Conservation (phyloP, 2,888 invertebrate species). For the Caenorhabditis virilis region DNA sequence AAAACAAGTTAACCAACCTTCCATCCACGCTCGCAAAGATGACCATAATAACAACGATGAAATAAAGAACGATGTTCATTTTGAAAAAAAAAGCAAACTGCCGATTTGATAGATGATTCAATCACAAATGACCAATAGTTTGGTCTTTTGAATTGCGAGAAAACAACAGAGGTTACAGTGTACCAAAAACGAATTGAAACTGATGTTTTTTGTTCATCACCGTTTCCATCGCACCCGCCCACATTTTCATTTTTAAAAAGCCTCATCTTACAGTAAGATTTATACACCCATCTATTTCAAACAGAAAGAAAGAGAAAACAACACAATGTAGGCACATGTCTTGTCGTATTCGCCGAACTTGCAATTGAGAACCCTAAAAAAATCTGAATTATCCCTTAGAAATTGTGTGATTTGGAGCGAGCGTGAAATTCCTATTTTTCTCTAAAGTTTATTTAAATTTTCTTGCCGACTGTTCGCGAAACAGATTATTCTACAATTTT, state of each 20-base stretch:
- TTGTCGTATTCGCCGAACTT: slow-evolving; percentile 32
- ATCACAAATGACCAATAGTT: too few relatives aligned
- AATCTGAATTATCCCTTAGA: too few relatives aligned
- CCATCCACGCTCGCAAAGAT: slow-evolving; percentile 22
- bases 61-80: slow-evolving; percentile 28
- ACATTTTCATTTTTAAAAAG: neutral
- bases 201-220: too few relatives aligned
- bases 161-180: too few relatives aligned
- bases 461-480: slow-evolving; percentile 1
- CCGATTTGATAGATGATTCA: too few relatives aligned
- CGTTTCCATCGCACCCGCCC: too few relatives aligned
- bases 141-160: too few relatives aligned
- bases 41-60: slow-evolving; percentile 22
- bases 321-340: slow-evolving; percentile 32
- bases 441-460: slow-evolving; percentile 1
- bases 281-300: neutral
- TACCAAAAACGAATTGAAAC: too few relatives aligned
- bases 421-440: neutral
- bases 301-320: slow-evolving; percentile 16
- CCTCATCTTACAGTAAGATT: neutral
- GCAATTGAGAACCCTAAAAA: slow-evolving; percentile 8
- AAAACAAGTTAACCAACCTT: slow-evolving; percentile 15
- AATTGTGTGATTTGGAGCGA: too few relatives aligned
- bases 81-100: neutral
- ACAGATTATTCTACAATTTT: neutral